phyloP scores from a whole-genome alignment of 30 jellyfish, hydroid and myxozoan species.

The Aurelia sp. region DNA sequence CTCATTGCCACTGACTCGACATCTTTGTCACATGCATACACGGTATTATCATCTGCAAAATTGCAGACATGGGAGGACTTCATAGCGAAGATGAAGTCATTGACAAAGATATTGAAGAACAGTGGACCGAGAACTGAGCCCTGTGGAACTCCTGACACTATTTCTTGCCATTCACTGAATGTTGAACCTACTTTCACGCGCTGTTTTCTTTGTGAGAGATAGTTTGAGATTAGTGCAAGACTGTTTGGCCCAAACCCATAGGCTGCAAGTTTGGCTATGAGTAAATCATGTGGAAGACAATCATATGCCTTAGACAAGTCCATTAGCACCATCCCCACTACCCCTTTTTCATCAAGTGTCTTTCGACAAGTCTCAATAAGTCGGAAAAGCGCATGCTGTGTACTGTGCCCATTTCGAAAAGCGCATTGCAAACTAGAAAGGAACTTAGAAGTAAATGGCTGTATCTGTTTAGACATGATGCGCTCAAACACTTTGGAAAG shows the following conservation, averaged over 20 bases:
- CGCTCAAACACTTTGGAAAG: slow-evolving; percentile 29
- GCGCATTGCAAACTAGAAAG: slow-evolving; percentile 18
- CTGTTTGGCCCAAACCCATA: slow-evolving; percentile 29
- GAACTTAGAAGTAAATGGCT: slow-evolving; percentile 14
- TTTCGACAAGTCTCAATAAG: slow-evolving; percentile 9
- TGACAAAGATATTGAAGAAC: slow-evolving; percentile 44
- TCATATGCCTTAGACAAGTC: slow-evolving; percentile 47
- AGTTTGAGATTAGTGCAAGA: slow-evolving; percentile 28
- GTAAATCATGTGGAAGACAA: background rate
- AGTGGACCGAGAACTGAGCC: slow-evolving; percentile 56
- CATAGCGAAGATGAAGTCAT: slow-evolving; percentile 34
- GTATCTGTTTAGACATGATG: slow-evolving; percentile 24
- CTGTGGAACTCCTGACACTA: slow-evolving; percentile 50
- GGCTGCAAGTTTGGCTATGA: slow-evolving; percentile 43
- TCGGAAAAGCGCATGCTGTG: slow-evolving; percentile 37
- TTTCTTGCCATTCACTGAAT: slow-evolving; percentile 53
- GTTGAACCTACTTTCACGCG: slow-evolving; percentile 26
- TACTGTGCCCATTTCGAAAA: slow-evolving; percentile 18
- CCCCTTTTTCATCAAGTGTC: slow-evolving; percentile 1
- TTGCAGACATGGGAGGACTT: slow-evolving; percentile 42
- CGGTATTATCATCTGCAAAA: slow-evolving; percentile 43
- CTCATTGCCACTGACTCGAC: background rate
- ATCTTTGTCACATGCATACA: slow-evolving; percentile 2
- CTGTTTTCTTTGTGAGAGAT: slow-evolving; percentile 48
- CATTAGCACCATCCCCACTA: slow-evolving; percentile 55